A percentile compares a stretch with the other conserved stretches of the same genome.
These are phyloP conservation scores for Pardosa pseudoannulata DNA, from an alignment of 2,888 invertebrate genomes.

Conservation along the genomic window DNA sequence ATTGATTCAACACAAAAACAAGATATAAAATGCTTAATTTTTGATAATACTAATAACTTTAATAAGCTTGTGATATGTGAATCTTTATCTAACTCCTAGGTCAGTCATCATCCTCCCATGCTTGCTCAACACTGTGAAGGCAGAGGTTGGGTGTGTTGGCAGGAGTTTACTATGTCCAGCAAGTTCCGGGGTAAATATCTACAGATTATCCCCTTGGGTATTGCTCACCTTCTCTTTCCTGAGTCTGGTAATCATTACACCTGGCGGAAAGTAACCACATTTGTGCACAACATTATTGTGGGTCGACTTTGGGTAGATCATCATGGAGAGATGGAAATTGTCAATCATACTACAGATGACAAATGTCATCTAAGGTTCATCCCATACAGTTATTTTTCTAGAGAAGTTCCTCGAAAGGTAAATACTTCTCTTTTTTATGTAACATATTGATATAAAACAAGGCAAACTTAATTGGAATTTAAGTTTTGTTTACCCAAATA, in stretches of 20 bases:
- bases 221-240: slow-evolving; percentile 81
- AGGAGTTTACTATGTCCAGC: slow-evolving; percentile 99
- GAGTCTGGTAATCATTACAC: slow-evolving; percentile 85
- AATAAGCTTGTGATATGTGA: no score
- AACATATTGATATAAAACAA: no score
- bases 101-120: slow-evolving; percentile 99
- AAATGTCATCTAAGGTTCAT: slow-evolving; percentile 98
- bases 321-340: slow-evolving; percentile 99
- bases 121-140: slow-evolving; percentile 97
- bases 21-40: no score
- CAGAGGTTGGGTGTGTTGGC: slow-evolving; percentile 94
- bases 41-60: no score
- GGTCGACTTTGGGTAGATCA: slow-evolving; percentile 99
- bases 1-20: no score
- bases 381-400: slow-evolving; percentile 98
- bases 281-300: slow-evolving; percentile 97
- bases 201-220: slow-evolving; percentile 81
- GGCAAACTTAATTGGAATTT: no score
- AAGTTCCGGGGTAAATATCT: slow-evolving; percentile 99
- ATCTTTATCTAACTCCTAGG: no score
- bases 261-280: slow-evolving; percentile 98
- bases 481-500: no score
- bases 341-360: slow-evolving; percentile 91
- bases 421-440: no score
- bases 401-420: slow-evolving; percentile 94